Evolutionary conservation across 1,140 invertebrate genomes (phyloP), one percentile per base, ranked within the genome.

Genomic region (Drosophila tropicalis): DNA sequence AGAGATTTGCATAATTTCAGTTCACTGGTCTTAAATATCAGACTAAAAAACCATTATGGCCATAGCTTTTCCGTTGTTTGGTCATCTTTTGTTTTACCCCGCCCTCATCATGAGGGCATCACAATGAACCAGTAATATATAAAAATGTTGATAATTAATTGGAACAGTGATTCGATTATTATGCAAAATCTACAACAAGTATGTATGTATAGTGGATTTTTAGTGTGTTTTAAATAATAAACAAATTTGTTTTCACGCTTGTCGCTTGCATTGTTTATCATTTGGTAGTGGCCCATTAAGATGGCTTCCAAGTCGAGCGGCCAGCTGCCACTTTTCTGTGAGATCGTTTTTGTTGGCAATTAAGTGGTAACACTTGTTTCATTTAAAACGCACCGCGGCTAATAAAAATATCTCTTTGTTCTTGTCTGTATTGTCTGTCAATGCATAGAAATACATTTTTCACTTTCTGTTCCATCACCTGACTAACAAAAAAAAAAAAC

Each of bases 191-290:
- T 44, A 15, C n/a, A 6, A 44, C n/a, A 0, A 15, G n/a, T 44
- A n/a, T n/a, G n/a, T n/a, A n/a, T n/a, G 17, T 2, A 29, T 29
- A 29, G 29, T 29, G 29, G 29, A 29, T 6, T 36, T 55, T 1
- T 56, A 61, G 39, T 40, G 54, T 60, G 55, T 56, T 77, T 76
- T 65, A 67, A 55, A 76, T 76, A 76, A 70, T 70, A 65, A 70
- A 70, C 67, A 67, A 62, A 77, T 77, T 77, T 76, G 56, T 77
- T 65, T 76, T 61, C 17, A 76, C 74, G 67, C 74, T 74, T 70
- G 74, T 65, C 74, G 47, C 25, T 47, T 61, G 67, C 73, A 77
- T n/a, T 62, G 67, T 6, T 40, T 44, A 56, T 77, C 62, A 63
- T 66, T 66, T 77, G 17, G 1, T 51, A 62, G 57, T 44, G 32